A percentile compares a stretch with the other conserved stretches of the same genome.
Evolutionary conservation across 2,888 invertebrate genomes (phyloP).

Genomic region (Empis livida): DNA sequence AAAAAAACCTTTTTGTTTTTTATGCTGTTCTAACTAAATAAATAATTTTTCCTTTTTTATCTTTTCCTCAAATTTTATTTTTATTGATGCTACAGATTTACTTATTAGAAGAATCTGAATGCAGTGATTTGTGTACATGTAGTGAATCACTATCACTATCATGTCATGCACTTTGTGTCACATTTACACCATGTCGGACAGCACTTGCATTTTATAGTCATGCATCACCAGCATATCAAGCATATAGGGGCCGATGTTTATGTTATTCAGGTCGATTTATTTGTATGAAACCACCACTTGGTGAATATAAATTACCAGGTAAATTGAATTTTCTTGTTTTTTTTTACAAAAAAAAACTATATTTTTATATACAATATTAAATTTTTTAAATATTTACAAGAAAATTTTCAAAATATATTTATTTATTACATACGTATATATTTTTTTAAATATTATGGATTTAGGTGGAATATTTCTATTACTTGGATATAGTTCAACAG

Average conservation of each 20-base stretch:
- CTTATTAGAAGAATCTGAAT: slow-evolving; percentile 66
- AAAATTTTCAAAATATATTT: too few relatives aligned
- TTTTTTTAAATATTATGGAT: slow-evolving; percentile 2
- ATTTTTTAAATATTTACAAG: neutral
- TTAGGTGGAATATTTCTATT: slow-evolving; percentile 76
- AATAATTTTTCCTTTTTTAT: too few relatives aligned
- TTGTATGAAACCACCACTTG: slow-evolving; percentile 73
- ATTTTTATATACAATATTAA: too few relatives aligned
- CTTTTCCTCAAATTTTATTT: too few relatives aligned
- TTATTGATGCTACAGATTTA: slow-evolving; percentile 24
- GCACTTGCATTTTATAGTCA: slow-evolving; percentile 83
- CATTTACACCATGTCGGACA: slow-evolving; percentile 74
- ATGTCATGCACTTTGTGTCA: slow-evolving; percentile 81
- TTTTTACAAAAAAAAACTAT: too few relatives aligned
- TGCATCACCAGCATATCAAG: slow-evolving; percentile 80
- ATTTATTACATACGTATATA: too few relatives aligned
- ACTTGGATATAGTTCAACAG: slow-evolving; percentile 81
- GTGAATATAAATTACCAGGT: slow-evolving; percentile 40
- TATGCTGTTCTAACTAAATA: too few relatives aligned
- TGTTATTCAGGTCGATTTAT: slow-evolving; percentile 87
- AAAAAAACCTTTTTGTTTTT: neutral
- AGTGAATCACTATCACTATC: slow-evolving; percentile 61
- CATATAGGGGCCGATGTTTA: slow-evolving; percentile 75
- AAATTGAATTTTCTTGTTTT: slow-evolving; percentile 10
- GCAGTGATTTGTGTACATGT: slow-evolving; percentile 82